Evolutionary conservation across 2,113 vertebrate species (phyloP).

Genomic region (Peromyscus polionotus): DNA sequence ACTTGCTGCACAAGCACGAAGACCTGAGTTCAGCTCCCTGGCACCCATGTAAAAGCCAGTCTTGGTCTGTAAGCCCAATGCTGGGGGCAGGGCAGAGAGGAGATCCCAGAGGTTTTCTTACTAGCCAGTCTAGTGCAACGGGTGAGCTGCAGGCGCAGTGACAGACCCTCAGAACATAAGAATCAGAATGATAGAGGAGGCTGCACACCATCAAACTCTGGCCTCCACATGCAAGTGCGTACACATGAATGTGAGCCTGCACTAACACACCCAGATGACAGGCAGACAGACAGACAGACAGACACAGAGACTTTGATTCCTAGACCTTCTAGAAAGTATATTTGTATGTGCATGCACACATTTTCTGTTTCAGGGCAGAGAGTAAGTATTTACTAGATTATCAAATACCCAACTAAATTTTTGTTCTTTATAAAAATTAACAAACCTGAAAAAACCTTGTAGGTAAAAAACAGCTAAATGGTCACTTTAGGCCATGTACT

Average conservation of each 20-base stretch:
- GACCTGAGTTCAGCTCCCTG: neutral
- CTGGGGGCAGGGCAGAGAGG: too few species aligned
- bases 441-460: neutral
- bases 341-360: neutral
- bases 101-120: neutral
- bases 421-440: neutral
- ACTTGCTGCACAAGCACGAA: neutral
- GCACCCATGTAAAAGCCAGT: neutral
- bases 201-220: neutral
- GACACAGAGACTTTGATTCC: neutral
- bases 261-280: neutral
- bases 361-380: neutral
- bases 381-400: slow-evolving; percentile 2
- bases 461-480: neutral
- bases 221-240: too few species aligned
- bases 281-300: neutral
- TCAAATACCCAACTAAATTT: neutral
- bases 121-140: too few species aligned
- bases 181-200: neutral
- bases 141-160: neutral
- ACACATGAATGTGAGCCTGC: too few species aligned
- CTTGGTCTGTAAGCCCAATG: neutral
- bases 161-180: neutral
- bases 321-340: neutral
- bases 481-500: neutral